phyloP scores from a whole-genome alignment of 2,888 invertebrate species.

The Dolomedes plantarius region DNA sequence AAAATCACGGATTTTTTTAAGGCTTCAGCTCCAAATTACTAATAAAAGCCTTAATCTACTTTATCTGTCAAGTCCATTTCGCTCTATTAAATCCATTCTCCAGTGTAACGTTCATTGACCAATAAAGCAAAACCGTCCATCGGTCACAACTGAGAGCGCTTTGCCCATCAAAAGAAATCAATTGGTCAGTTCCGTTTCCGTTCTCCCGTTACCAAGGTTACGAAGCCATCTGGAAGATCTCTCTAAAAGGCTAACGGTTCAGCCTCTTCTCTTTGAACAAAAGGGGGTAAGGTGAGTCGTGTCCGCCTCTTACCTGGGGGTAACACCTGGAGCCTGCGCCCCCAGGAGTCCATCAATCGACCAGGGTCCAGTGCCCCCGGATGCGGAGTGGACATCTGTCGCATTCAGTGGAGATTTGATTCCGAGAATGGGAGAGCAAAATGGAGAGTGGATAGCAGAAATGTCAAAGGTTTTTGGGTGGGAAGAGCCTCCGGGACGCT shows the following conservation, averaged over 20 bases:
- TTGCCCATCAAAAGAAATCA: constrained; percentile 19
- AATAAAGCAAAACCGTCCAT: background rate
- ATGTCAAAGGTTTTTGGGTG: too few species aligned
- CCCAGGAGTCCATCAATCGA: constrained; percentile 35
- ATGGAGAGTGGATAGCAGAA: background rate
- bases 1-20: too few species aligned
- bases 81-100: constrained; percentile 10
- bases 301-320: constrained; percentile 43
- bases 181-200: constrained; percentile 44
- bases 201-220: constrained; percentile 41
- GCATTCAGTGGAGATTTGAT: background rate
- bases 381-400: background rate
- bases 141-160: background rate
- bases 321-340: constrained; percentile 52
- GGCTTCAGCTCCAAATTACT: too few species aligned
- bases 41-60: too few species aligned
- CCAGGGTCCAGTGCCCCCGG: background rate
- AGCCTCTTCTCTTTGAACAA: background rate
- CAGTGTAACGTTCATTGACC: background rate
- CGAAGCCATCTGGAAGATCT: constrained; percentile 44
- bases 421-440: background rate
- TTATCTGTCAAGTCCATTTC: background rate
- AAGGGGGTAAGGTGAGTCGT: background rate
- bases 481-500: too few species aligned
- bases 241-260: constrained; percentile 21